Base-by-base conservation (phyloP, 2,113 vertebrate genomes). In the Trichechus manatus region DNA sequence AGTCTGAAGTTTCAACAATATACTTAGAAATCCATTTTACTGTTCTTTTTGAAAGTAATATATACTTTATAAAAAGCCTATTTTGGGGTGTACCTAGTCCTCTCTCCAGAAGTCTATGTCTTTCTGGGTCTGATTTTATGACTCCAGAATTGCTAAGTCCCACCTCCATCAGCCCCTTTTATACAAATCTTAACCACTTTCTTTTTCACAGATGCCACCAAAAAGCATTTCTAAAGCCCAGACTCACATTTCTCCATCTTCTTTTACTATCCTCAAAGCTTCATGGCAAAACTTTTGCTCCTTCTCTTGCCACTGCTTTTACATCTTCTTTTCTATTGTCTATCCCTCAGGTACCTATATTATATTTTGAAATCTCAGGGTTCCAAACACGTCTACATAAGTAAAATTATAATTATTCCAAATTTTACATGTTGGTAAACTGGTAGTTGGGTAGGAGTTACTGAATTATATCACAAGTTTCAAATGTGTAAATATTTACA, bases 381-480 rank as follows among this genome's bases (percentile, higher is more conserved):
- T 75, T 90, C 70, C 50, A 68, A 78, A 86, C 85, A 79, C 17
- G 20, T 9, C 19, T 66, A 44, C 53, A 75, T 29, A 93, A 91
- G 31, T 64, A 83, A 79, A 89, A 70, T 50, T 47, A 84, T 31
- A 70, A 84, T 19, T 33, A 70, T 4, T 68, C 15, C 47, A 85
- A 83, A 79, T 20, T 89, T 70, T 89, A 74, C 17, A 74, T 7
- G 42, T 13, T 72, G 42, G 42, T 68, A 93, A 93, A 96, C 78
- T 19, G 53, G 13, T 53, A 13, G 5, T 89, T 84, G 42, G 39
- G 39, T 70, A 79, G 22, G 79, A n/a, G 19, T 79, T 89, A 93
- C 27, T 61, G 17, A 85, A 31, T 79, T 89, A 61, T 59, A 31
- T 33, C 39, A 87, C 17, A 83, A 36, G 59, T 77, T 89, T 88